These are phyloP conservation scores for Periphyllus acericola DNA, from an alignment of 2,888 invertebrate genomes.

Conservation along the genomic window DNA sequence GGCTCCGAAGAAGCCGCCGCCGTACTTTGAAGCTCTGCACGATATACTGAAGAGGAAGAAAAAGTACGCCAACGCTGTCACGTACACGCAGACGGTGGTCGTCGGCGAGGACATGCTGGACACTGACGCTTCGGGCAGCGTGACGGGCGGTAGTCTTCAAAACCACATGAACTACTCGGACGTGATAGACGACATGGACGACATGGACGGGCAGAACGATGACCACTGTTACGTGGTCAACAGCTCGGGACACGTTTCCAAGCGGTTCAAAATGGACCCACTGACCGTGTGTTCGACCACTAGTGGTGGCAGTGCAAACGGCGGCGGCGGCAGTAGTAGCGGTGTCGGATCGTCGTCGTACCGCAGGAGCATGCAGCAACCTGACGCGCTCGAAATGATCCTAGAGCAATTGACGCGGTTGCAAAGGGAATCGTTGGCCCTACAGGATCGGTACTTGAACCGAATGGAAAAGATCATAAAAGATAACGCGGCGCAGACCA, in stretches of 20 bases:
- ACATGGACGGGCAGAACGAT: slow-evolving; percentile 36
- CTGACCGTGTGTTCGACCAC: slow-evolving; percentile 41
- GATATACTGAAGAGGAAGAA: slow-evolving; percentile 49
- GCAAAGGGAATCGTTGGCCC: slow-evolving; percentile 5
- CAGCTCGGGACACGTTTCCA: slow-evolving; percentile 51
- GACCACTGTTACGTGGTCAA: slow-evolving; percentile 58
- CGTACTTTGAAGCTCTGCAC: slow-evolving; percentile 53
- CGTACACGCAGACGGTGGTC: slow-evolving; percentile 44
- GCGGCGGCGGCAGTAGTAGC: background rate
- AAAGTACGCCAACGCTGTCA: slow-evolving; percentile 50
- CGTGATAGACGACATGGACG: slow-evolving; percentile 26
- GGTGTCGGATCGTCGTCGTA: background rate
- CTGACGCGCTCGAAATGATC: slow-evolving; percentile 45
- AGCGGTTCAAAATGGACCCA: slow-evolving; percentile 46
- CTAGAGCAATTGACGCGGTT: slow-evolving; percentile 29
- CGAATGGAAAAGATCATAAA: slow-evolving; percentile 38
- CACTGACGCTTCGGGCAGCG: background rate
- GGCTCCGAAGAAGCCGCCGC: slow-evolving; percentile 47
- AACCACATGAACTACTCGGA: slow-evolving; percentile 32
- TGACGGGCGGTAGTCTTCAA: background rate
- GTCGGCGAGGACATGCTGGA: slow-evolving; percentile 33
- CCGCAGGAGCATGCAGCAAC: slow-evolving; percentile 5
- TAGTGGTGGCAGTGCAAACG: background rate
- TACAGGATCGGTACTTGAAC: slow-evolving; percentile 31
- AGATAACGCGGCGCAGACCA: slow-evolving; percentile 28